Evolutionary conservation across 2,113 vertebrate genomes (phyloP), one percentile per base, ranked within the genome.

Genomic region (Campylomormyrus tamandua): DNA sequence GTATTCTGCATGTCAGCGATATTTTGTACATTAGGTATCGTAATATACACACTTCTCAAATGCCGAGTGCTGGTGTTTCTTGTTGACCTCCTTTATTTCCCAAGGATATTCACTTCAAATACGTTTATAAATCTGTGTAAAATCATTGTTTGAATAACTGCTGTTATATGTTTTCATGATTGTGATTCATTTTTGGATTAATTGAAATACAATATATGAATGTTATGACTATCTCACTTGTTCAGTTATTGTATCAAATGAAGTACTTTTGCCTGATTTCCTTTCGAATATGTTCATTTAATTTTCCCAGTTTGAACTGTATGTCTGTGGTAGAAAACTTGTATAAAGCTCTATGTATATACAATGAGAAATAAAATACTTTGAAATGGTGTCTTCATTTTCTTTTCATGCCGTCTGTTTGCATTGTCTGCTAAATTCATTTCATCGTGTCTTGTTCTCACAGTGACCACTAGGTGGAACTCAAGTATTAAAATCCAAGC

Each of bases 341-440:
- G 92, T 92, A 87, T 91, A 86, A 86, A 86, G 83, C 83, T 49
- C 87, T 88, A 89, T 95, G 91, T 95, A 93, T 92, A 93, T 94
- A 94, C 92, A 89, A 87, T 91, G 93, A 93, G 92, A 91, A 95
- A 95, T 95, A 95, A 94, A 95, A 92, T 10, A 11, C 87, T 52
- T 49, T 49, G 70, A 77, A 90, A 83, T 24, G 31, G 11, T n/a
- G 15, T 58, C 11, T 58, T 84, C n/a, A 27, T 52, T 56, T 27
- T 15, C 6, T 8, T n/a, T 21, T 77, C 27, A 39, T 10, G 6
- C 74, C 1, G 31, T 53, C 45, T 56, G 31, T 58, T 52, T 52
- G 62, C 46, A 31, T 19, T 45, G 50, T 39, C 6, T 13, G n/a
- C 17, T 19, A 58, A 19, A 83, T 11, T 35, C 4, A 50, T 52